phyloP scores from a whole-genome alignment of 2,888 invertebrate genomes.

The Phortica okadai region DNA sequence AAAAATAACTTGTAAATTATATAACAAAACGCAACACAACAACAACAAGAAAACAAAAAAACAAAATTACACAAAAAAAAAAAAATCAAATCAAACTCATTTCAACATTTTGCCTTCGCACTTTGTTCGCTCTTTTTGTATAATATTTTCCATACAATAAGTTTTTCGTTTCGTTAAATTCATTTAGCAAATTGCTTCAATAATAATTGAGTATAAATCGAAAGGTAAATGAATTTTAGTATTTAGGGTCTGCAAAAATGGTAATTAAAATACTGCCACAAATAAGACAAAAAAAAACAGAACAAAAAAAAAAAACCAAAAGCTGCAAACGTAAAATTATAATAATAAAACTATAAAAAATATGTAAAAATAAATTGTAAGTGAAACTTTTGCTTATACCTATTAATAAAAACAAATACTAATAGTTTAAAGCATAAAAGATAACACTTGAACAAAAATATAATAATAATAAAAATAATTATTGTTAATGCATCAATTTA shows the following conservation, averaged over 20 bases:
- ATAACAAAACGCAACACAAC: conserved; percentile 37
- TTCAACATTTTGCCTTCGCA: background rate
- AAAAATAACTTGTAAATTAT: conserved; percentile 14
- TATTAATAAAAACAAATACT: conserved; percentile 37
- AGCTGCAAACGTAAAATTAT: conserved; percentile 37
- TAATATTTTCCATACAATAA: background rate
- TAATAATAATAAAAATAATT: background rate
- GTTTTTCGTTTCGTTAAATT: background rate
- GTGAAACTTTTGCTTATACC: conserved; percentile 21
- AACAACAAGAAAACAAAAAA: conserved; percentile 36
- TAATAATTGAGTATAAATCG: conserved; percentile 25
- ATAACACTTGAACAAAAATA: background rate
- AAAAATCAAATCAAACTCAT: conserved; percentile 22
- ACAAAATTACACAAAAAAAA: conserved; percentile 33
- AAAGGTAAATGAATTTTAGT: conserved; percentile 34
- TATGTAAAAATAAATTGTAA: conserved; percentile 6
- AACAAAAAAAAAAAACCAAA: conserved; percentile 55
- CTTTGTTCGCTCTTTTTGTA: conserved; percentile 12
- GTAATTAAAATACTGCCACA: conserved; percentile 72
- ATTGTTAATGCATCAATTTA: background rate
- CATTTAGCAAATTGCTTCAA: background rate
- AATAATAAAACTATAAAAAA: conserved; percentile 22
- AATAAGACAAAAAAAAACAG: conserved; percentile 59
- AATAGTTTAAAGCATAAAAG: conserved; percentile 10
- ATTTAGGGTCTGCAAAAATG: conserved; percentile 15